These are phyloP conservation scores for Pterostichus madidus DNA, from an alignment of 2,888 invertebrate genomes.

Conservation along the genomic window DNA sequence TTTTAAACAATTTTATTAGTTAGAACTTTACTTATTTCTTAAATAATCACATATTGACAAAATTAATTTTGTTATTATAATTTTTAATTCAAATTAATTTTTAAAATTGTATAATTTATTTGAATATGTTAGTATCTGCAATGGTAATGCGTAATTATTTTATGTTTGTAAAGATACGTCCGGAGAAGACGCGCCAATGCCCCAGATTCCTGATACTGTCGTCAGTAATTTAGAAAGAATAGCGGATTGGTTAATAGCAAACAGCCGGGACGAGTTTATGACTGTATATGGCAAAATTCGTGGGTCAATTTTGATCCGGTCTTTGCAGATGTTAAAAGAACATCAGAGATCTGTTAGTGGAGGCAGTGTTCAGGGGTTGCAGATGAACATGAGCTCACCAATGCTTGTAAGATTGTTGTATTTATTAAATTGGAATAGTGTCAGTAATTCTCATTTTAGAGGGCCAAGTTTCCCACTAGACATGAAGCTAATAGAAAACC, in stretches of 20 bases:
- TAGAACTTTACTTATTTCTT: no score
- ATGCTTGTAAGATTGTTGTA: slow-evolving; percentile 80
- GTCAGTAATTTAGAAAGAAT: slow-evolving; percentile 87
- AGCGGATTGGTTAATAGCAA: slow-evolving; percentile 91
- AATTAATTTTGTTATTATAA: no score
- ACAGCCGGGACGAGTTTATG: slow-evolving; percentile 86
- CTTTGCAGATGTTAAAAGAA: slow-evolving; percentile 88
- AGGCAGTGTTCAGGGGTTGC: slow-evolving; percentile 82
- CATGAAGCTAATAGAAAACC: slow-evolving; percentile 89
- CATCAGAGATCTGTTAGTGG: slow-evolving; percentile 89
- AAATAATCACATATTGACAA: no score
- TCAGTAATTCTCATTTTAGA: slow-evolving; percentile 76
- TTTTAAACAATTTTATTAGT: no score
- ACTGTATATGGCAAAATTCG: slow-evolving; percentile 87
- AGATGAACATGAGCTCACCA: slow-evolving; percentile 77
- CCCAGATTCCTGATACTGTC: slow-evolving; percentile 85
- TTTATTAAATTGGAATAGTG: slow-evolving; percentile 15
- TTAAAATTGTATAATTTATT: no score
- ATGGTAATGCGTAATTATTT: no score
- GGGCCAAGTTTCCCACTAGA: slow-evolving; percentile 84
- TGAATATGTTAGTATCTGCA: slow-evolving; percentile 55
- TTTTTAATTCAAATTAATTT: no score
- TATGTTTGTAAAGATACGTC: slow-evolving; percentile 69
- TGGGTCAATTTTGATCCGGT: slow-evolving; percentile 86
- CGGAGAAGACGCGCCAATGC: slow-evolving; percentile 81